Evolutionary conservation across 2,888 invertebrate species (phyloP), one percentile per base, ranked within the genome.

Genomic region (Andrena fulva): DNA sequence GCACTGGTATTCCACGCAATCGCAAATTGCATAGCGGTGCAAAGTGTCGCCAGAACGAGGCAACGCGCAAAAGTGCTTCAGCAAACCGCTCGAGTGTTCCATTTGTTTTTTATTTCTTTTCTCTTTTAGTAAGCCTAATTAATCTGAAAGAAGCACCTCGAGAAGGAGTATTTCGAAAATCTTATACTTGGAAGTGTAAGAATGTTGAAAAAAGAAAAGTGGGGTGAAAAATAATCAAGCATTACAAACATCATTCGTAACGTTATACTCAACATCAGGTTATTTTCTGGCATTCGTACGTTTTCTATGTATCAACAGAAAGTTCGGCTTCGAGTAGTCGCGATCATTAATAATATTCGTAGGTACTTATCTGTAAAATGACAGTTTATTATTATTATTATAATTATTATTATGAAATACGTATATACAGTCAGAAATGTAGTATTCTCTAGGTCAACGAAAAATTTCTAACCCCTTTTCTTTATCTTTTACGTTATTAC

Each of bases 271-370:
- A 69, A 71, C 63, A 71, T 68, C 48, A 54, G 66, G 42, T 75
- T 77, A 60, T 54, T 77, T 66, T 68, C 42, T 62, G 29, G 24
- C 66, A 60, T 79, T 82, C 63, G 48, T 80, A 62, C 42, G 16
- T 69, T 56, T 60, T 66, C 56, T 66, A 56, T 64, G 31, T 67
- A 70, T 69, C 59, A 64, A 72, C 69, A 73, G 77, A 73, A 73
- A 74, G 27, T 31, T 71, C 71, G 29, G 27, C 54, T 66, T 42
- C 64, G 69, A 69, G 70, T 54, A 72, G 62, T 80, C 54, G 66
- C 79, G 75, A 80, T 84, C 72, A 73, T 77, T 76, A 84, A 80
- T 82, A 77, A 72, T 84, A 76, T 80, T 68, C 72, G 31, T 84
- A 74, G 77, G 8, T 76, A 82, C 77, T 79, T 87, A 87, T 66